Evolutionary conservation across 2,113 vertebrate species (phyloP).

Genomic region (Ophthalmolycus amberensis): DNA sequence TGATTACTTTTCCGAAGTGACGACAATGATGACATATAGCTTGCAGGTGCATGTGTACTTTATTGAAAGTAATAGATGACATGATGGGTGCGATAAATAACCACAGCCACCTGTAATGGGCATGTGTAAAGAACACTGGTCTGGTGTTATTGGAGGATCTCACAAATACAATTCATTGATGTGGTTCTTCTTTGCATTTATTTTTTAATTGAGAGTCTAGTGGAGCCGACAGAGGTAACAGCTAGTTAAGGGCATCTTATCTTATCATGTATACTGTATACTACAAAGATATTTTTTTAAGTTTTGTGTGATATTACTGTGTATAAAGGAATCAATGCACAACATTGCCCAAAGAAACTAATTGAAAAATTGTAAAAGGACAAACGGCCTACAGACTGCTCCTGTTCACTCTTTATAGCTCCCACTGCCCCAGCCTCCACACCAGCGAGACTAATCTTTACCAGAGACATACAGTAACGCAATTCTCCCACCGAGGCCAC

Average conservation of each 20-base stretch:
- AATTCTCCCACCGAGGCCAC: constrained; percentile 30
- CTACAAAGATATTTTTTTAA: not conserved
- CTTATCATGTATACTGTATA: not conserved
- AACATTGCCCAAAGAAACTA: not conserved
- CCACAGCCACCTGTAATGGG: not conserved
- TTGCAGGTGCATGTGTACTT: constrained; percentile 42
- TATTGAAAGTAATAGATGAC: constrained; percentile 18
- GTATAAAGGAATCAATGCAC: not conserved
- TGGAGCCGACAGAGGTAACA: constrained; percentile 11
- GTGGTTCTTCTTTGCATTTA: not conserved
- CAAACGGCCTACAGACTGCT: not conserved
- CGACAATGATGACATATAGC: constrained; percentile 10
- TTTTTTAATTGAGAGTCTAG: not conserved
- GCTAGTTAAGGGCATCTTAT: constrained; percentile 19
- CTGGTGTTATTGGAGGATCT: not conserved
- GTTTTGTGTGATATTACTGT: not conserved
- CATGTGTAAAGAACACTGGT: not conserved
- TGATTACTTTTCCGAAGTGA: constrained; percentile 22
- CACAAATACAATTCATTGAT: not conserved
- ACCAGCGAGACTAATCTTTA: constrained; percentile 34
- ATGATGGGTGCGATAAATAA: constrained; percentile 32
- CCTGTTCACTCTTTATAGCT: not conserved
- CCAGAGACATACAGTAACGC: constrained; percentile 17
- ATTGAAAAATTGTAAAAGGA: not conserved
- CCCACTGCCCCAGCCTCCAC: not conserved